phyloP scores from a whole-genome alignment of 2,888 invertebrate genomes.

The Watsonalla binaria region DNA sequence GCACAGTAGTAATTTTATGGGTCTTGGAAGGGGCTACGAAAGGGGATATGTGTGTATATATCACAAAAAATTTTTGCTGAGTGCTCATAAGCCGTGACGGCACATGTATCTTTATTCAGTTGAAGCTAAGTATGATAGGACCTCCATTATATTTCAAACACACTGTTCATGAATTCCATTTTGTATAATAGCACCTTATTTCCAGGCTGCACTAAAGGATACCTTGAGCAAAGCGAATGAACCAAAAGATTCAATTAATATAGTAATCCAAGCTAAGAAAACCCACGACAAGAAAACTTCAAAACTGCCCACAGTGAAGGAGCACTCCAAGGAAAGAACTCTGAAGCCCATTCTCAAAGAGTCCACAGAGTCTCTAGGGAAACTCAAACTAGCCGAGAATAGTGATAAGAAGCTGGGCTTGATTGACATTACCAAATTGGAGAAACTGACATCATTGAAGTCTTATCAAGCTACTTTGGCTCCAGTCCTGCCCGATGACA shows the following conservation, averaged over 20 bases:
- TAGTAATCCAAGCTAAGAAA: slow-evolving; percentile 42
- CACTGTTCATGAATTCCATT: too few species aligned
- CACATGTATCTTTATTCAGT: too few species aligned
- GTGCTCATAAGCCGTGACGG: too few species aligned
- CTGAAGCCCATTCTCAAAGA: slow-evolving; percentile 53
- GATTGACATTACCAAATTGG: slow-evolving; percentile 21
- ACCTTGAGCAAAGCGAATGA: slow-evolving; percentile 40
- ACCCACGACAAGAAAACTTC: slow-evolving; percentile 40
- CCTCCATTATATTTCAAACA: too few species aligned
- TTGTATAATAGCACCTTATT: slow-evolving; percentile 8
- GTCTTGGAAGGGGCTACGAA: too few species aligned
- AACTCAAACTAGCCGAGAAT: slow-evolving; percentile 45
- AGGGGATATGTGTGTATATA: too few species aligned
- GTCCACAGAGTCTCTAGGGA: slow-evolving; percentile 55
- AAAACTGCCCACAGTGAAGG: slow-evolving; percentile 45
- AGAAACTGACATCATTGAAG: slow-evolving; percentile 14
- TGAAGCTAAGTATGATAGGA: too few species aligned
- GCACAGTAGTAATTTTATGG: too few species aligned
- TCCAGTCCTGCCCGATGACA: slow-evolving; percentile 50
- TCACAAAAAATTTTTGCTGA: too few species aligned
- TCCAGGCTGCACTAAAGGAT: slow-evolving; percentile 54
- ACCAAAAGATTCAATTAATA: slow-evolving; percentile 42
- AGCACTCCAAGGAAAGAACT: slow-evolving; percentile 34
- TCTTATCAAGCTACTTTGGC: neutral
- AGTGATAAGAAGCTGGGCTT: slow-evolving; percentile 3